Percentiles rank a stretch among this genome's conserved stretches.
Evolutionary conservation across 2,113 vertebrate genomes (phyloP).

Genomic region (Alexandromys fortis): DNA sequence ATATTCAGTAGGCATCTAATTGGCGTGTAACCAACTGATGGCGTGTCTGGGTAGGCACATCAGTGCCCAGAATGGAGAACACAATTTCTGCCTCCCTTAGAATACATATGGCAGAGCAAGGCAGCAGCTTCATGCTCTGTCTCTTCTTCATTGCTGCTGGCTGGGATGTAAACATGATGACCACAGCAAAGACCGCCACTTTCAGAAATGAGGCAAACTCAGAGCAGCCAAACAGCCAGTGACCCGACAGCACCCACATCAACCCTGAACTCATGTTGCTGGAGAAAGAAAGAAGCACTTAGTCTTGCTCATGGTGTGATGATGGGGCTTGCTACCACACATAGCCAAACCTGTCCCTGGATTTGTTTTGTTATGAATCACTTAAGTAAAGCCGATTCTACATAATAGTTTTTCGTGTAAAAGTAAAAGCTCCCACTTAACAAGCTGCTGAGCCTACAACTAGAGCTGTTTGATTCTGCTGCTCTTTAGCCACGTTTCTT

Average conservation of each 20-base stretch:
- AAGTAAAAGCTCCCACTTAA: background rate
- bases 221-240: background rate
- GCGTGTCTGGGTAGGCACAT: background rate
- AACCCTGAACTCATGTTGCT: slow-evolving; percentile 29
- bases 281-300: slow-evolving; percentile 22
- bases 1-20: background rate
- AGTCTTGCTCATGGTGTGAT: background rate
- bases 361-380: slow-evolving; percentile 28
- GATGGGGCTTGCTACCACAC: background rate
- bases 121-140: background rate
- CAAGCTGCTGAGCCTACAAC: background rate
- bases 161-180: background rate
- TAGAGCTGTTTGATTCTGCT: background rate
- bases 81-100: background rate
- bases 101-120: background rate
- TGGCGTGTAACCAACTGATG: background rate
- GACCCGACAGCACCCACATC: background rate
- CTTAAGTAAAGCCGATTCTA: slow-evolving; percentile 33
- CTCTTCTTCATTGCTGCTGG: background rate
- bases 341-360: background rate
- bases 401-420: background rate
- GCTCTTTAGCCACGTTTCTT: background rate
- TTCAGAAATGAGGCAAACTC: background rate
- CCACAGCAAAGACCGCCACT: background rate
- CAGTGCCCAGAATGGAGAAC: background rate